Evolutionary conservation across 2,888 invertebrate species (phyloP).

Genomic region (Chromoteleia sp.): DNA sequence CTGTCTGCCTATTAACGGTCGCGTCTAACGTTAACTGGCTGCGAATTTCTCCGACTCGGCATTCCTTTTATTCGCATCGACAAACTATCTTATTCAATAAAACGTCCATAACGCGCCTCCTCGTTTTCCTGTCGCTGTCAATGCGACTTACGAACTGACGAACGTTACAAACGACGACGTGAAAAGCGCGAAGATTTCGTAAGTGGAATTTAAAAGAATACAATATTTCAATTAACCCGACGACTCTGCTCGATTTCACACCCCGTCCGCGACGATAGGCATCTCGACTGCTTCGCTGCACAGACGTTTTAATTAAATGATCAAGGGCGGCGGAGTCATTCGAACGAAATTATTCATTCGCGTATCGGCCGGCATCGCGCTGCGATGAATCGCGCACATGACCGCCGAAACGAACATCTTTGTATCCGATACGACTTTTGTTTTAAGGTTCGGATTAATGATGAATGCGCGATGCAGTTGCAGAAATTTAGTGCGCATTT

Average conservation of each 20-base stretch:
- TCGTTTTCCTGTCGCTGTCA: neutral
- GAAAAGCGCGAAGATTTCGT: conserved; percentile 4
- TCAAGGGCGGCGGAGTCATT: neutral
- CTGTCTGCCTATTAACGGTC: conserved; percentile 9
- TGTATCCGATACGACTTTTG: neutral
- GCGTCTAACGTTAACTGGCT: conserved; percentile 25
- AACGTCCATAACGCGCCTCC: neutral
- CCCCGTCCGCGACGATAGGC: conserved; percentile 3
- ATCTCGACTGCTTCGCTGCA: neutral
- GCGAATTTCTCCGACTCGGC: conserved; percentile 16
- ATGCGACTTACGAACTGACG: no score
- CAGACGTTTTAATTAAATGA: conserved; percentile 13
- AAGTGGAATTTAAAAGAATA: neutral
- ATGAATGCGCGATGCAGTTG: neutral
- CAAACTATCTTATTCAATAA: conserved; percentile 9
- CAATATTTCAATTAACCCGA: conserved; percentile 8
- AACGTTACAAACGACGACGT: neutral
- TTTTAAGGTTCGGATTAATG: neutral
- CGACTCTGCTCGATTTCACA: conserved; percentile 2
- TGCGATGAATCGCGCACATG: neutral
- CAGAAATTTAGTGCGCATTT: neutral
- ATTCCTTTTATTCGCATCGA: conserved; percentile 9
- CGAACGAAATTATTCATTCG: neutral
- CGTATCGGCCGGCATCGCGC: neutral
- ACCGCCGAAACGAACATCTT: neutral